Base-by-base conservation (phyloP, 1,140 invertebrate genomes). In the Aradophagus sp. region DNA sequence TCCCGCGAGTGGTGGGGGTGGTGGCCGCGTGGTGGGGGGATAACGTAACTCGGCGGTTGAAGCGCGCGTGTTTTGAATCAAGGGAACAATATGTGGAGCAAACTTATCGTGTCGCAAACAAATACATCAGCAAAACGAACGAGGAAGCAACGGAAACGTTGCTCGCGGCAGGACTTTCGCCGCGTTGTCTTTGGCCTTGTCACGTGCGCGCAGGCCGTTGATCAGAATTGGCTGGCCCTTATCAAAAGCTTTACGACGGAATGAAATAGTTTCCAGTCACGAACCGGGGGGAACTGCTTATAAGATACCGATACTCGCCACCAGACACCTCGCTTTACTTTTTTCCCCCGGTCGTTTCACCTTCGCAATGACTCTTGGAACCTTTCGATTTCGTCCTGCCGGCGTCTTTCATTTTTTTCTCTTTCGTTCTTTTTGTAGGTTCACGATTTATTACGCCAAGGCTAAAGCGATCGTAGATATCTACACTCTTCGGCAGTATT, bases 221-320 rank as follows among this genome's bases (percentile, higher is more conserved):
- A 58, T 71, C 67, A 65, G 39, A 71, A 63, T 71, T 63, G 58
- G 52, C 53, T 39, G 41, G 13, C 59, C 58, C 67, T 71, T 71
- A 63, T 71, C 67, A 63, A 59, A 55, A 31, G 17, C 19, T 55
- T 63, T 52, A 53, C 41, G 45, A 32, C 31, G 45, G 15, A 36
- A 56, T 53, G 53, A 47, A 71, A 71, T 63, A 55, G 59, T 62
- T 58, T 58, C 59, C 20, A 63, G 67, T 71, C 67, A 71, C 67
- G 67, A 63, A 70, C 58, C n/a, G n/a, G n/a, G 27, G 32, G 26
- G 17, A 7, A 50, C 44, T 52, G 41, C 26, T 3, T 44, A 14
- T 59, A 35, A 50, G 53, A 63, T 71, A 50, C 67, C 67, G 59
- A 65, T 65, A 53, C 50, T n/a, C n/a, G n/a, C n/a, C n/a, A n/a